These are phyloP conservation scores for Anarrhichthys ocellatus DNA, from an alignment of 2,113 vertebrate species.

Conservation along the genomic window DNA sequence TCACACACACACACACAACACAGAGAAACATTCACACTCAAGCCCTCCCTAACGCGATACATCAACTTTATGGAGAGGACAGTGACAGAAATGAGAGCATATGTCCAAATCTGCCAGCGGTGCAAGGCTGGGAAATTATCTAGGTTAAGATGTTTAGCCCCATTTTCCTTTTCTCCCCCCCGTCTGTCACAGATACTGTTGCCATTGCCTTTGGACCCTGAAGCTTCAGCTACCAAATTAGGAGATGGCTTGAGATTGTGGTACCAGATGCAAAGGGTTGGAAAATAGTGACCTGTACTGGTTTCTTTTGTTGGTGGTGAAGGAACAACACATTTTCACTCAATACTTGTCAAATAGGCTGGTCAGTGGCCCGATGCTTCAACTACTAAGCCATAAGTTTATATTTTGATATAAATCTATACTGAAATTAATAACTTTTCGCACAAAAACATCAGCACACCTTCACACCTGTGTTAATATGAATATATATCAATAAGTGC, in stretches of 20 bases:
- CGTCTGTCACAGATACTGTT: conserved; percentile 27
- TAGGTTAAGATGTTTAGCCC: conserved; percentile 67
- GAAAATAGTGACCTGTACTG: background rate
- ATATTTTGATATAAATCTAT: background rate
- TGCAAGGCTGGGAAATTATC: conserved; percentile 55
- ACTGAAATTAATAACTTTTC: background rate
- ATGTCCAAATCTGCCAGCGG: conserved; percentile 61
- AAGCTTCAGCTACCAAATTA: conserved; percentile 17
- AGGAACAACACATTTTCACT: background rate
- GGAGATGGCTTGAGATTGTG: background rate
- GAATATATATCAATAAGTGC: background rate
- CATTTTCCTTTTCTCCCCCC: conserved; percentile 46
- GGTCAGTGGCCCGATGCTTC: background rate
- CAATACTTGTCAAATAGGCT: background rate
- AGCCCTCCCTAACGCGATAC: conserved; percentile 22
- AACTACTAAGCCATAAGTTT: background rate
- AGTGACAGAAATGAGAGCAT: conserved; percentile 54
- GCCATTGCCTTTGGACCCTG: conserved; percentile 12
- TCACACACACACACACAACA: background rate
- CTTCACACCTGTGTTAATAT: background rate
- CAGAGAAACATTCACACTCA: background rate
- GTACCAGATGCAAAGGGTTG: background rate
- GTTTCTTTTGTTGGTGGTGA: background rate
- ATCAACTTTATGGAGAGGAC: conserved; percentile 42
- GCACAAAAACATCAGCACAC: background rate